These are phyloP conservation scores for Rhea americana DNA, from an alignment of 2,113 vertebrate species.

Conservation along the genomic window DNA sequence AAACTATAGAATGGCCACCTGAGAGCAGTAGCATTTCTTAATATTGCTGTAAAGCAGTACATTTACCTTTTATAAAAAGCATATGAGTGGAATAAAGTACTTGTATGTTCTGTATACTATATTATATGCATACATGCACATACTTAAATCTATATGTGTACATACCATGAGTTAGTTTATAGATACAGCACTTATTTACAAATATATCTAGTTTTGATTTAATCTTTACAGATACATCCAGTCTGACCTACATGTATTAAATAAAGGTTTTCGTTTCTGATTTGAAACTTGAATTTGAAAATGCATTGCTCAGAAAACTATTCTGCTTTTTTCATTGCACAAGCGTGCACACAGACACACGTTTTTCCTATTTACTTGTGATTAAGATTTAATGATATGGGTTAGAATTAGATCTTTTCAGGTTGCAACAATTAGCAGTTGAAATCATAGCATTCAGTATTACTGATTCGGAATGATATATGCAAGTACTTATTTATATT, in stretches of 20 bases:
- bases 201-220: neutral
- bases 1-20: neutral
- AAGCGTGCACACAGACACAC: too few species aligned
- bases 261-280: neutral
- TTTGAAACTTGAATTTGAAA: neutral
- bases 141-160: neutral
- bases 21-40: neutral
- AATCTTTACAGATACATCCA: neutral
- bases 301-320: neutral
- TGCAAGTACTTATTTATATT: neutral
- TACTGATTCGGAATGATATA: neutral
- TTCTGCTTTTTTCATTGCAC: neutral
- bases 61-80: neutral
- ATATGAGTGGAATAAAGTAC: too few species aligned
- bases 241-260: neutral
- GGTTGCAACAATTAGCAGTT: neutral
- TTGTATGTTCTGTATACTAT: neutral
- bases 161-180: neutral
- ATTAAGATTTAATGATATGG: neutral
- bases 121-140: neutral
- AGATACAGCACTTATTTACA: neutral
- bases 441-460: neutral
- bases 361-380: neutral
- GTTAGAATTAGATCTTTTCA: neutral
- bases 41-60: neutral